Base-by-base conservation (phyloP, 2,113 vertebrate species). In the Sylvia atricapilla region DNA sequence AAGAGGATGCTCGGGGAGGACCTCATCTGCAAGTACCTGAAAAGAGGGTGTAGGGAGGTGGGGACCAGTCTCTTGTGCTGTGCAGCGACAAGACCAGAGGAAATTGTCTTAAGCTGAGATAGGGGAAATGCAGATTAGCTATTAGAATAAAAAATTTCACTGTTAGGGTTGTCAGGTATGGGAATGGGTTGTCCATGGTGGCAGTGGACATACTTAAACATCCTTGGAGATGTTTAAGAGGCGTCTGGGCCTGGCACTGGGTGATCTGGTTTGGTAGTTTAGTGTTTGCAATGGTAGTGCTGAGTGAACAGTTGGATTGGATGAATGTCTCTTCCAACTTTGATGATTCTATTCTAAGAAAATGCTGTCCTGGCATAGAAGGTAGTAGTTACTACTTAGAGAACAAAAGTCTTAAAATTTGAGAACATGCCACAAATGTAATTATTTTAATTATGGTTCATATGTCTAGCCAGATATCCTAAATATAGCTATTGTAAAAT, bases 11-110 rank as follows among this genome's bases (percentile, higher is more conserved):
- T 43, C 35, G 31, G 43, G 4, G 2, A 21, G 3, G 13, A 56
- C 6, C 23, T 33, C 35, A 50, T 19, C 43, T 23, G 7, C 25
- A 64, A 44, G 13, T 7, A 56, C 8, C 25, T 56, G 58, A 35
- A 63, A 63, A 22, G 22, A 89, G 18, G 5, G 3, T 21, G 16
- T 30, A n/a, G 28, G 0, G 0, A 47, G 20, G 7, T 41, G 20
- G 10, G 8, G 24, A 4, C 5, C 0, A 0, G 5, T 27, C 14
- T 43, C 31, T 15, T 37, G 25, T 56, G 35, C 43, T 0, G 0
- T 17, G 17, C 11, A 37, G 17, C 5, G 11, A 49, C 17, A 64
- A 17, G 31, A 31, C 14, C 6, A 59, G 28, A 89, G 13, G 7
- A 67, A 74, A 59, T 30, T 10, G 19, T 13, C 28, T 30, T 33